Evolutionary conservation across 1,140 invertebrate genomes (phyloP).

Genomic region (Asbolus verrucosus): DNA sequence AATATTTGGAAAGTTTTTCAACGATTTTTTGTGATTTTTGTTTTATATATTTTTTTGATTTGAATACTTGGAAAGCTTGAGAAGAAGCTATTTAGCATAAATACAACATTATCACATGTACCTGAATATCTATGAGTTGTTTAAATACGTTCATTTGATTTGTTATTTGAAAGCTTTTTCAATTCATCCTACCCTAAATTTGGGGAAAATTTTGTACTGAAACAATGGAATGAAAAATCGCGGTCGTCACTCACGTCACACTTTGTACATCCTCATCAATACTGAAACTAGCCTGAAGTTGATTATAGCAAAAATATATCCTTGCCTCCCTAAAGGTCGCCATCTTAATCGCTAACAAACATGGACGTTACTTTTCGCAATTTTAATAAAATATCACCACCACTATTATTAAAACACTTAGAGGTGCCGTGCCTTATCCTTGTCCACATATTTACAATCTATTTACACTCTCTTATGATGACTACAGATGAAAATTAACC

Average conservation of each 20-base stretch:
- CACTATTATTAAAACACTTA: slow-evolving; percentile 40
- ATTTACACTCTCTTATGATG: slow-evolving; percentile 32
- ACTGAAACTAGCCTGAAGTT: slow-evolving; percentile 40
- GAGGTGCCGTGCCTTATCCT: slow-evolving; percentile 39
- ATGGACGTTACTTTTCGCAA: slow-evolving; percentile 39
- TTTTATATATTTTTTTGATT: slow-evolving; percentile 40
- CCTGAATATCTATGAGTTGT: slow-evolving; percentile 40
- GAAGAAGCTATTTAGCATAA: slow-evolving; percentile 41
- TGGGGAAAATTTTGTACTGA: slow-evolving; percentile 40
- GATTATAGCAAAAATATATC: slow-evolving; percentile 44
- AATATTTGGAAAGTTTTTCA: slow-evolving; percentile 25
- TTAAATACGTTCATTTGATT: slow-evolving; percentile 27
- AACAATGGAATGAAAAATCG: slow-evolving; percentile 43
- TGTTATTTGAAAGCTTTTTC: slow-evolving; percentile 9
- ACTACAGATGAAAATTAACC: slow-evolving; percentile 33
- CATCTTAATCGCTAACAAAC: slow-evolving; percentile 37
- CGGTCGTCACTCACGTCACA: background rate
- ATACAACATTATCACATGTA: slow-evolving; percentile 46
- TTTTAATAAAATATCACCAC: slow-evolving; percentile 41
- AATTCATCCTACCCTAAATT: background rate
- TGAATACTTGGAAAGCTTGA: slow-evolving; percentile 43
- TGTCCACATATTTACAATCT: slow-evolving; percentile 40
- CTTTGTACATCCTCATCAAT: slow-evolving; percentile 40
- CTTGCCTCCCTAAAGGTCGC: slow-evolving; percentile 29
- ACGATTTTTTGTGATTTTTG: slow-evolving; percentile 16